Evolutionary conservation across 2,797 vertebrate species (phyloP).

Genomic region (Premnoplex brunnescens): DNA sequence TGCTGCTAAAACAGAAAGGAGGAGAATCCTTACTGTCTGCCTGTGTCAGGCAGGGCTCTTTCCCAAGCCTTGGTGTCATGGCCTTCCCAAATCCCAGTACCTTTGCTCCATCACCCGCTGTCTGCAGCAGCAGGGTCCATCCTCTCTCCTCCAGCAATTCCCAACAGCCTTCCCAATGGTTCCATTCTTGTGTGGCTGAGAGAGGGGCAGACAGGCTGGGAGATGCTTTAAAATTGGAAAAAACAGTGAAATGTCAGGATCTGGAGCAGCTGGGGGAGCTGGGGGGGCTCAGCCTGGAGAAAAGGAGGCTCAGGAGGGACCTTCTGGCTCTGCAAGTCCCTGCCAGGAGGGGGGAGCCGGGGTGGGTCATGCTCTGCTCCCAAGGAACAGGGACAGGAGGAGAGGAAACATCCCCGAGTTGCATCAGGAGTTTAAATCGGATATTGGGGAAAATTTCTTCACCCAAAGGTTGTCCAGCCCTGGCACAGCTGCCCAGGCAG

Average conservation of each 20-base stretch:
- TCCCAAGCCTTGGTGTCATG: background rate
- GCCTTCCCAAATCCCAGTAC: accelerated
- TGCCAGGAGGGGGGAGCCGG: background rate
- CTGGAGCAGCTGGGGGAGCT: background rate
- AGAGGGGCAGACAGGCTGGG: background rate
- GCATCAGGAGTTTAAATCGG: accelerated
- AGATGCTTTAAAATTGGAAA: background rate
- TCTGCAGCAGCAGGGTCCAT: background rate
- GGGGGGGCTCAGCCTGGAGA: background rate
- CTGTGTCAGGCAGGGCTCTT: background rate
- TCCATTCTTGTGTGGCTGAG: background rate
- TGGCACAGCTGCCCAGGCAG: too few relatives aligned
- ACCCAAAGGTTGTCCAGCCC: too few relatives aligned
- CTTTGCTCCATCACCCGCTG: background rate
- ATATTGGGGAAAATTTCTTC: background rate
- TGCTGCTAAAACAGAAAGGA: background rate
- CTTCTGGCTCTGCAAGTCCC: background rate
- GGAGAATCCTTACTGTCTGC: background rate
- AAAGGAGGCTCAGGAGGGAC: background rate
- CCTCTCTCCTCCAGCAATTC: background rate
- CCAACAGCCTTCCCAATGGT: background rate
- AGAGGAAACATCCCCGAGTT: accelerated
- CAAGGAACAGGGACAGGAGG: background rate
- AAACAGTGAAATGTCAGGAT: background rate
- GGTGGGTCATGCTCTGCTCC: accelerated